These are phyloP conservation scores for Fissipunctia ypsillon DNA, from an alignment of 2,888 invertebrate genomes.

Conservation along the genomic window DNA sequence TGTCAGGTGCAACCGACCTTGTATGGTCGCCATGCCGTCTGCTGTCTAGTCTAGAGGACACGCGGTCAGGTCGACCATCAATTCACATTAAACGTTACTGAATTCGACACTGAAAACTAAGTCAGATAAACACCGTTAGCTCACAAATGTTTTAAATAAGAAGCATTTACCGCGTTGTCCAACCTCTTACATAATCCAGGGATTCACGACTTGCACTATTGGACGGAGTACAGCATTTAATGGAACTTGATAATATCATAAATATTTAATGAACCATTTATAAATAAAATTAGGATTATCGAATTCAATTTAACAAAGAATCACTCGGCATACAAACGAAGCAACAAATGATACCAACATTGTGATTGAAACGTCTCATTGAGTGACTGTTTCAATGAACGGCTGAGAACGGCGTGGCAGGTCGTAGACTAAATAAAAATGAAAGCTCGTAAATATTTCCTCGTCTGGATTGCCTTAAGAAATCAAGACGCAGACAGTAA, in stretches of 20 bases:
- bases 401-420: conserved; percentile 50
- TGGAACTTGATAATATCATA: neutral
- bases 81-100: conserved; percentile 63
- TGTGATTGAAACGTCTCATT: conserved; percentile 64
- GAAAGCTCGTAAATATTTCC: conserved; percentile 62
- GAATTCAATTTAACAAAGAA: conserved; percentile 13
- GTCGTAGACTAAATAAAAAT: conserved; percentile 69
- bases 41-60: conserved; percentile 84
- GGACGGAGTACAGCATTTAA: neutral
- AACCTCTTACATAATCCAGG: neutral
- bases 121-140: conserved; percentile 9
- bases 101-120: conserved; percentile 50
- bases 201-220: neutral
- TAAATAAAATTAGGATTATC: neutral
- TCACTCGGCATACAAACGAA: conserved; percentile 21
- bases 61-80: conserved; percentile 72
- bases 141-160: conserved; percentile 11
- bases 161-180: too few relatives aligned
- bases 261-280: neutral
- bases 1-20: conserved; percentile 74
- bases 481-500: conserved; percentile 66
- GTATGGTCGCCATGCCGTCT: conserved; percentile 79
- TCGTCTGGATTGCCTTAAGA: conserved; percentile 62
- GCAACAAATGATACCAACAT: conserved; percentile 48
- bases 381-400: conserved; percentile 60